Evolutionary conservation across 2,113 vertebrate species (phyloP), one percentile per base, ranked within the genome.

Genomic region (Xenopus laevis): DNA sequence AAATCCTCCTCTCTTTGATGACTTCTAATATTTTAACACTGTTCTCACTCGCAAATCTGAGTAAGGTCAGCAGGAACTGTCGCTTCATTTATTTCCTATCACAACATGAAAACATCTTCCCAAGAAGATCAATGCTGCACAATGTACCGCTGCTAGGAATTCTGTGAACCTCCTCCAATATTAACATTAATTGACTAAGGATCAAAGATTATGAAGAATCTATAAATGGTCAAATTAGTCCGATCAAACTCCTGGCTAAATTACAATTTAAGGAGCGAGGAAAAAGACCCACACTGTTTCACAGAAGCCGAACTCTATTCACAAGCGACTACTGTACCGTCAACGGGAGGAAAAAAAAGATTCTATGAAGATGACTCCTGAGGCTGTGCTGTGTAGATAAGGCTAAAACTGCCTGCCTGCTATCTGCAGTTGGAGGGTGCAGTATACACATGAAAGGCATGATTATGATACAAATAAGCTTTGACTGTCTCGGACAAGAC

Each of bases 391-490:
- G 40, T 50, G 67, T 18, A 77, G 74, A 77, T 77, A 77, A 77
- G 74, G 58, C 66, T 17, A 64, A 45, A 77, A 69, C 33, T 27
- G 23, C 23, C 23, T 27, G 45, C 67, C 45, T 21, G 47, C 74
- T 77, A 77, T 77, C 74, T 69, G 47, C 74, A 64, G 53, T 55
- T 66, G 10, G 66, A 10, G 66, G 63, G 60, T 30, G 63, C 60
- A 10, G 59, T 50, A 67, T 50, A 64, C 74, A 77, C 74, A 77
- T 70, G 74, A 77, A 77, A 77, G 59, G 59, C 66, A 27, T 64
- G 67, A 77, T 77, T 65, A 77, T 77, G 74, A 77, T 77, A 77
- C 66, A 68, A 77, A 77, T 69, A 77, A 61, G 74, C 74, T 77
- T 16, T 63, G 74, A 30, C 74, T 77, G 74, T 70, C 74, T 77